Evolutionary conservation across 2,888 invertebrate genomes (phyloP).

Genomic region (Dynastes tityus): DNA sequence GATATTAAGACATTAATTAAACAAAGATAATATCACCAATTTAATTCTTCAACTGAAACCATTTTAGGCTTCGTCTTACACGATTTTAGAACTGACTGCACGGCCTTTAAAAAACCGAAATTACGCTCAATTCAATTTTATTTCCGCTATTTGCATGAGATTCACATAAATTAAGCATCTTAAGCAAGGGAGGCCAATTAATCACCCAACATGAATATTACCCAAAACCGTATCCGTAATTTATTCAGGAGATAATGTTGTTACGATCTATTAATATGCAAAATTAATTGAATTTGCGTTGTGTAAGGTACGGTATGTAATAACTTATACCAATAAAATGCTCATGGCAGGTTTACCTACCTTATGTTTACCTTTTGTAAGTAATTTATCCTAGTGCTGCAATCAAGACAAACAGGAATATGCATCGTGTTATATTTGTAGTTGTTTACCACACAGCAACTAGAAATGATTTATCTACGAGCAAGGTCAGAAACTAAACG

Average conservation of each 20-base stretch:
- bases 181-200: constrained; percentile 23
- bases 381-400: neutral
- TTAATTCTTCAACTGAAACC: too few species aligned
- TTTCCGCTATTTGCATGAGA: constrained; percentile 19
- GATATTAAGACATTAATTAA: too few species aligned
- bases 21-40: too few species aligned
- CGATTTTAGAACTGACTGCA: neutral
- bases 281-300: constrained; percentile 51
- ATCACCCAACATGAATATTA: constrained; percentile 61
- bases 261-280: constrained; percentile 52
- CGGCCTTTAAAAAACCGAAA: neutral
- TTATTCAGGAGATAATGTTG: constrained; percentile 49
- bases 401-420: neutral
- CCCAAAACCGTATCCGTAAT: constrained; percentile 60
- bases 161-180: constrained; percentile 36
- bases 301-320: constrained; percentile 25
- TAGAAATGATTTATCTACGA: too few species aligned
- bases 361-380: constrained; percentile 18
- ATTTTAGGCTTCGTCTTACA: neutral
- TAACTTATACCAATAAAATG: constrained; percentile 34
- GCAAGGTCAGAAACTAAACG: too few species aligned
- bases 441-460: too few species aligned
- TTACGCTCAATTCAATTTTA: constrained; percentile 6
- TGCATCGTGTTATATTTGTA: neutral
- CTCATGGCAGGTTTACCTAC: constrained; percentile 35